Evolutionary conservation across 1,140 invertebrate genomes (phyloP).

Genomic region (Bactericera cockerelli): DNA sequence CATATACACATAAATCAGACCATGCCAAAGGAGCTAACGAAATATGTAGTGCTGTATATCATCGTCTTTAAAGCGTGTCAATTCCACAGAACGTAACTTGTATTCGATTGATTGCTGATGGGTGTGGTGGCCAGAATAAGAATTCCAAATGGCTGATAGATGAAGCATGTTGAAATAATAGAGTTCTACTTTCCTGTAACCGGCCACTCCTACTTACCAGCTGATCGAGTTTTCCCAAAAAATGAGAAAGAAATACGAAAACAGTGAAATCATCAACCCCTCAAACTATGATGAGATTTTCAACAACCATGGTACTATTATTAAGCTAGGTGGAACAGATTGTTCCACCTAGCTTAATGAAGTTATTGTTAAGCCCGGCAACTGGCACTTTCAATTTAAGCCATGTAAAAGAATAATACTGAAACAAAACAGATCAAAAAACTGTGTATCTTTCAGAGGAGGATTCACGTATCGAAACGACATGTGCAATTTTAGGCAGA

Average conservation of each 20-base stretch:
- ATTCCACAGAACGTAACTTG: conserved; percentile 15
- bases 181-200: conserved; percentile 4
- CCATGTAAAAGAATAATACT: conserved; percentile 17
- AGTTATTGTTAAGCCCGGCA: not conserved
- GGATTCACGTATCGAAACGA: conserved; percentile 9
- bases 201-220: conserved; percentile 1
- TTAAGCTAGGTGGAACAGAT: conserved; percentile 12
- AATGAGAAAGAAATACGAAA: conserved; percentile 23
- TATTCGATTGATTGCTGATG: conserved; percentile 23
- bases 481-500: not conserved
- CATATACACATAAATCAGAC: not conserved
- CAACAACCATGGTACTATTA: conserved; percentile 13
- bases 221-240: conserved; percentile 25
- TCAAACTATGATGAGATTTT: conserved; percentile 17
- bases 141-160: conserved; percentile 23
- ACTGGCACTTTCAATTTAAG: conserved; percentile 18
- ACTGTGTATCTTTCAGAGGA: conserved; percentile 13
- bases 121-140: conserved; percentile 26
- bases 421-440: conserved; percentile 10
- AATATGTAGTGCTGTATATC: conserved; percentile 24
- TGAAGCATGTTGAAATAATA: conserved; percentile 21
- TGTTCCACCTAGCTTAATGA: conserved; percentile 5
- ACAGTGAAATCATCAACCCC: conserved; percentile 18
- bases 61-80: conserved; percentile 21
- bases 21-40: conserved; percentile 24